Conservation (phyloP, 2,888 invertebrate species). For the Serripes groenlandicus region DNA sequence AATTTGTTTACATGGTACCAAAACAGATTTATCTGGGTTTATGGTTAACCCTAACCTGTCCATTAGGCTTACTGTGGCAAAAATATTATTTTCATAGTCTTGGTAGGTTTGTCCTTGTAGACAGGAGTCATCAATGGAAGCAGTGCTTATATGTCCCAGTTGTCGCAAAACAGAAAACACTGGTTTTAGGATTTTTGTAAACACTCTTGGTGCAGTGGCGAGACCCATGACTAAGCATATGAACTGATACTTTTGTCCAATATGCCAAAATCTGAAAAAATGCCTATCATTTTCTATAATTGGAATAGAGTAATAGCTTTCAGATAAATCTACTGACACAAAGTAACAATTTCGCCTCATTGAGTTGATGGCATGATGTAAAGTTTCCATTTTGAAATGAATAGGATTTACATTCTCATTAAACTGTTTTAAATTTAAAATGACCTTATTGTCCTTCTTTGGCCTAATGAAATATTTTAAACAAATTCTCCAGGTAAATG, state of each 20-base stretch:
- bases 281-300: conserved; percentile 26
- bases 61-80: conserved; percentile 34
- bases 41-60: conserved; percentile 60
- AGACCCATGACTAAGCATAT: conserved; percentile 33
- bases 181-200: too few species aligned
- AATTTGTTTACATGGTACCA: conserved; percentile 50
- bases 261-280: conserved; percentile 42
- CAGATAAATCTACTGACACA: conserved; percentile 42
- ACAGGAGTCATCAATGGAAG: conserved; percentile 57
- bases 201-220: conserved; percentile 24
- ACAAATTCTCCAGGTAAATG: neutral
- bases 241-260: conserved; percentile 41
- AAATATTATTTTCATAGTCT: conserved; percentile 32
- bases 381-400: conserved; percentile 54
- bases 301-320: conserved; percentile 47
- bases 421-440: conserved; percentile 45
- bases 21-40: conserved; percentile 61
- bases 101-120: conserved; percentile 36
- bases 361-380: conserved; percentile 26
- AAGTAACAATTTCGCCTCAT: too few species aligned
- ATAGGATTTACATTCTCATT: conserved; percentile 34
- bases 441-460: conserved; percentile 35
- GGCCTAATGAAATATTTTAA: conserved; percentile 36
- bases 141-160: conserved; percentile 33
- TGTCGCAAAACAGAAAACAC: conserved; percentile 12